phyloP scores from a whole-genome alignment of 1,140 invertebrate genomes.

The Drosophila hydei region DNA sequence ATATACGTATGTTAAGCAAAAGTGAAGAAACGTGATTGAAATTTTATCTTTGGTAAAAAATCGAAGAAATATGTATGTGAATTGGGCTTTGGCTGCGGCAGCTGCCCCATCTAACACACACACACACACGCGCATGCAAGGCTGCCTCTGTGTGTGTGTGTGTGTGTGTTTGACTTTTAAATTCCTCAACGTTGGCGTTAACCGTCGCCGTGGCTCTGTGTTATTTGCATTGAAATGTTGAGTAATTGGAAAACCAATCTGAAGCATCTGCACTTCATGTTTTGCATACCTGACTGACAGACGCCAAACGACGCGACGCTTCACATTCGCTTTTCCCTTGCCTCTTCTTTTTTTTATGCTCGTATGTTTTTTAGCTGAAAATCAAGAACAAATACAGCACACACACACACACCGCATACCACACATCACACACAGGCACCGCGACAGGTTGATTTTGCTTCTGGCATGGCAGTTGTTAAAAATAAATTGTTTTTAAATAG shows the following conservation, averaged over 20 bases:
- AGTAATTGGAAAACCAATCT: slow-evolving; percentile 81
- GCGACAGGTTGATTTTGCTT: slow-evolving; percentile 65
- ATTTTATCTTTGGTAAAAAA: slow-evolving; percentile 75
- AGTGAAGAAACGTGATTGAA: slow-evolving; percentile 78
- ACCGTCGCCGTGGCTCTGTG: slow-evolving; percentile 48
- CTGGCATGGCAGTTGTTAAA: slow-evolving; percentile 70
- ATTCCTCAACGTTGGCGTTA: slow-evolving; percentile 52
- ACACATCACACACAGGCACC: slow-evolving; percentile 15
- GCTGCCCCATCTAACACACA: slow-evolving; percentile 29
- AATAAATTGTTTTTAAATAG: slow-evolving; percentile 82
- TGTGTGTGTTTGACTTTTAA: slow-evolving; percentile 35
- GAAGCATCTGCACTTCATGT: slow-evolving; percentile 79
- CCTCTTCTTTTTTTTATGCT: not conserved
- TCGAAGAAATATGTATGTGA: slow-evolving; percentile 55
- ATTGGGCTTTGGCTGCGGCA: slow-evolving; percentile 51
- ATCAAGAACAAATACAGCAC: slow-evolving; percentile 13
- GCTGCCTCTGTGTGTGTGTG: slow-evolving; percentile 7
- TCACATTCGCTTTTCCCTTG: not conserved
- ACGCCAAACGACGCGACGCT: slow-evolving; percentile 21
- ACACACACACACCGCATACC: slow-evolving; percentile 7
- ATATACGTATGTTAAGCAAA: slow-evolving; percentile 53
- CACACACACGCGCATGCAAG: not conserved
- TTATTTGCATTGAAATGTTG: slow-evolving; percentile 81
- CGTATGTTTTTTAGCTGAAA: slow-evolving; percentile 17
- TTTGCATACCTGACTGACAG: slow-evolving; percentile 65